Evolutionary conservation across 2,113 vertebrate species (phyloP).

Genomic region (Trachemys scripta): DNA sequence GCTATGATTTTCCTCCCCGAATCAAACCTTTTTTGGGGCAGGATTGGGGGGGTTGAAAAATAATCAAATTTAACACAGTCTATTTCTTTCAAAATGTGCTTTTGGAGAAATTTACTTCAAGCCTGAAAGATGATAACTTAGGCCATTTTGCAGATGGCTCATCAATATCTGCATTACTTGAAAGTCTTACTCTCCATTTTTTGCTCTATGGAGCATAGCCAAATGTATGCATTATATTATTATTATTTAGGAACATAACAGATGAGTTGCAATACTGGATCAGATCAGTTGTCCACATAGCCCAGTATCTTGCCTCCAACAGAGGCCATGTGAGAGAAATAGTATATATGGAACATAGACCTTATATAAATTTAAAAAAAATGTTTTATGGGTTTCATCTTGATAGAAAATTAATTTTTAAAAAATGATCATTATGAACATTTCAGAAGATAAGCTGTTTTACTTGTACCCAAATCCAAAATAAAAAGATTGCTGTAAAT

Average conservation of each 20-base stretch:
- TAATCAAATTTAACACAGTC: background rate
- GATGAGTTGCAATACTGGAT: background rate
- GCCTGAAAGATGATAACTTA: background rate
- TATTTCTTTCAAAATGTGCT: background rate
- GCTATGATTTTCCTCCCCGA: background rate
- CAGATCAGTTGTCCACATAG: background rate
- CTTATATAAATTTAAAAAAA: background rate
- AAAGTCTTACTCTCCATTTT: background rate
- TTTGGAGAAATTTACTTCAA: background rate
- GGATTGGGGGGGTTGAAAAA: background rate
- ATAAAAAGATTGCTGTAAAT: background rate
- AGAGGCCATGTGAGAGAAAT: background rate
- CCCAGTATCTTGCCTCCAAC: background rate
- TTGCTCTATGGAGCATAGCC: background rate
- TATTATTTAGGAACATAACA: background rate
- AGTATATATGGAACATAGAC: background rate
- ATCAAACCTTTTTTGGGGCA: background rate
- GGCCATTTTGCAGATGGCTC: background rate
- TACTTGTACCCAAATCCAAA: background rate
- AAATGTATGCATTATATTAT: background rate
- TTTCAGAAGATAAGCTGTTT: background rate
- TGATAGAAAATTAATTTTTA: background rate
- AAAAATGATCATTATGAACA: background rate
- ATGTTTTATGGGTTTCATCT: background rate
- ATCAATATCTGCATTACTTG: background rate